Base-by-base conservation (phyloP, 2,113 vertebrate species). In the Peromyscus maniculatus region DNA sequence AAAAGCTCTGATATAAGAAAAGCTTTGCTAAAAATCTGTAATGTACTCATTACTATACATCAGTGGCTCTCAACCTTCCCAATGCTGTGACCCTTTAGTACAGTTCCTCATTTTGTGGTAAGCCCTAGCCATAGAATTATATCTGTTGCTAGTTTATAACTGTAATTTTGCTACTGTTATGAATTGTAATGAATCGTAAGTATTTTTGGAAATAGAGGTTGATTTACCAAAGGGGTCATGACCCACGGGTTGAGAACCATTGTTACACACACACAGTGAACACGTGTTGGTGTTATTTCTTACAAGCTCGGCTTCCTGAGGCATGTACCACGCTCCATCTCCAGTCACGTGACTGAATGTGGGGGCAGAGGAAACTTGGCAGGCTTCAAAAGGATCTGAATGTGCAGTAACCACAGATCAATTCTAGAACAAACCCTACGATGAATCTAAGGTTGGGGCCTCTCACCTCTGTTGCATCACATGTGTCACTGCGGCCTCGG, bases 401-500 rank as follows among this genome's bases (percentile, higher is more conserved):
- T 87, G 39, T 19, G 7, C 1, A 87, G 6, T 49, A 39, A 21
- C 13, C 39, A 43, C 46, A 46, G 17, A 19, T 46, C 46, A 86
- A 19, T 49, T 87, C 26, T 46, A 46, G 26, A 66, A 17, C 24
- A 66, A 67, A 21, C 19, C 26, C 15, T 9, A 6, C 13, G 8
- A 21, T 21, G 39, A 66, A 19, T 64, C 39, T 43, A 10, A 19
- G 26, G 62, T 87, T 49, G 15, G 4, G 4, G 6, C 1, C 15
- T 8, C 15, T 2, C 19, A 8, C 39, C 16, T 67, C 2, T 67
- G 39, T 43, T 62, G 22, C 26, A 31, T 17, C 57, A 16, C 15
- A 1, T 16, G n/a, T 2, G n/a, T 31, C 39, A 16, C 0, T 5
- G 2, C 7, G 21, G 15, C 9, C 8, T 86, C 7, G 19, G 83